Evolutionary conservation across 2,888 invertebrate genomes (phyloP).

Genomic region (Choristoneura rosaceana): DNA sequence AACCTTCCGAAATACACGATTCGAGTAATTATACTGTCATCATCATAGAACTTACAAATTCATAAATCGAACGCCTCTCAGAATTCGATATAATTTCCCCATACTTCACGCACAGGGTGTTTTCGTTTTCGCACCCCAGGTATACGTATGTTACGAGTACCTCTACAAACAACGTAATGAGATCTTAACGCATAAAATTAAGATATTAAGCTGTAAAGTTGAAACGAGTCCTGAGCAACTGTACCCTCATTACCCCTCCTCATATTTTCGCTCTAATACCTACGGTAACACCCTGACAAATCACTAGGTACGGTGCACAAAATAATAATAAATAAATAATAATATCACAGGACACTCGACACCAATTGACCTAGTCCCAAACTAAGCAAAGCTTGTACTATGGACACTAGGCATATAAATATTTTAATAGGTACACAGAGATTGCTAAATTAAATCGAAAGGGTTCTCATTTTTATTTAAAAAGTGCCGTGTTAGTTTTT

Average conservation of each 20-base stretch:
- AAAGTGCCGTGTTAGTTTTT: no score
- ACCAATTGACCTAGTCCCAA: no score
- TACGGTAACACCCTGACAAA: constrained; percentile 60
- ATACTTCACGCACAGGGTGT: neutral
- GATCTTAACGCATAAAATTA: constrained; percentile 56
- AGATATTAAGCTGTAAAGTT: constrained; percentile 55
- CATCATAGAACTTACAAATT: no score
- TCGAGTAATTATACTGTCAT: no score
- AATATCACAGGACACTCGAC: no score
- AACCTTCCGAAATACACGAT: no score
- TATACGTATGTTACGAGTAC: no score
- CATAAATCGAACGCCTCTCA: neutral
- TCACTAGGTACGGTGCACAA: constrained; percentile 48
- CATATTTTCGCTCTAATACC: constrained; percentile 65
- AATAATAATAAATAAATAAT: neutral
- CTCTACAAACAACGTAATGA: constrained; percentile 45
- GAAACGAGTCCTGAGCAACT: constrained; percentile 47
- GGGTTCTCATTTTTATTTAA: no score
- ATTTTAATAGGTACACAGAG: no score
- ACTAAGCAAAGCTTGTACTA: no score
- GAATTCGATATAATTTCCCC: neutral
- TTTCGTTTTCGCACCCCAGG: constrained; percentile 12
- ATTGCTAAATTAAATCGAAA: neutral
- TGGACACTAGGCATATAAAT: no score
- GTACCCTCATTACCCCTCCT: constrained; percentile 58